These are phyloP conservation scores for Euura saliciscinereae DNA, from an alignment of 1,140 invertebrate genomes.

Conservation along the genomic window DNA sequence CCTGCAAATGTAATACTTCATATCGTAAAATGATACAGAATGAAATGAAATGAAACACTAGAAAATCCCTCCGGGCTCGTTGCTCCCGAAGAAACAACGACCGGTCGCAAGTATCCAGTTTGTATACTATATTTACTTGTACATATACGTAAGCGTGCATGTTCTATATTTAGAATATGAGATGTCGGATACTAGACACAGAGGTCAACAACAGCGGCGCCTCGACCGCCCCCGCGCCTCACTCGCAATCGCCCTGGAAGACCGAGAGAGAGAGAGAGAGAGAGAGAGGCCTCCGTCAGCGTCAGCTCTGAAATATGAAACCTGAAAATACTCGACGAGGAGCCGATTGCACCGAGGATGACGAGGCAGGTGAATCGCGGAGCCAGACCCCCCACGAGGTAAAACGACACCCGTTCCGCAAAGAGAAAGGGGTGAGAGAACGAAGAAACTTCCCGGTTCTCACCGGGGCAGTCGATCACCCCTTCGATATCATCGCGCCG, in stretches of 20 bases:
- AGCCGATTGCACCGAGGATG: neutral
- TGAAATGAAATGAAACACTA: no score
- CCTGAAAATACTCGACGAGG: neutral
- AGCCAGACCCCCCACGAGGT: no score
- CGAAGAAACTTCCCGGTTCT: no score
- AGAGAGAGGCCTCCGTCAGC: no score
- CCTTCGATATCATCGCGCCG: no score
- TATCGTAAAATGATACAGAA: no score
- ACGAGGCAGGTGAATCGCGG: neutral
- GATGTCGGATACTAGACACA: slow-evolving; percentile 6
- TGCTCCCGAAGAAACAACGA: neutral
- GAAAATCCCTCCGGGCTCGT: neutral
- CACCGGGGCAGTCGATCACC: no score
- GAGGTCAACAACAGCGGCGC: neutral
- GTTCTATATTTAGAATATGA: neutral
- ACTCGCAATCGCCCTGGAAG: neutral
- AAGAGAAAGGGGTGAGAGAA: no score
- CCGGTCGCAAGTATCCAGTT: neutral
- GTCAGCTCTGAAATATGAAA: no score
- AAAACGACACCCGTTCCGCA: no score
- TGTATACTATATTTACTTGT: neutral
- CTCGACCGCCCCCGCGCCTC: neutral
- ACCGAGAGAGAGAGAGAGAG: no score
- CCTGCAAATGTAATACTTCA: no score
- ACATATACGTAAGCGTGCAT: neutral